Base-by-base conservation (phyloP, 2,888 invertebrate genomes). In the Drosophila formosana region DNA sequence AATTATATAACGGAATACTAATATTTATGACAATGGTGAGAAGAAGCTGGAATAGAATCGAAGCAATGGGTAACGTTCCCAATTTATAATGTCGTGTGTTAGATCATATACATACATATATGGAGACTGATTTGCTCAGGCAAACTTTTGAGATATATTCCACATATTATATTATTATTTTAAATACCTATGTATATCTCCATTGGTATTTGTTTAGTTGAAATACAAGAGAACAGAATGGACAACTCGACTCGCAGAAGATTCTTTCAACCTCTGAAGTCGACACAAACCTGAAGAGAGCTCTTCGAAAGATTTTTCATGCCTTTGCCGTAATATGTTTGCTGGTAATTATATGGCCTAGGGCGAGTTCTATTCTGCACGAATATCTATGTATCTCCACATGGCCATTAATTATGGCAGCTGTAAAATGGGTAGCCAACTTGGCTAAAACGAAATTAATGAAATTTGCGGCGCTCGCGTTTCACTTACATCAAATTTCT, bases 401-500 rank as follows among this genome's bases (percentile, higher is more conserved):
- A 63, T 63, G 68, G 61, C 70, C 64, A 79, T 82, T 83, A 82
- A 83, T 76, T 73, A 78, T 72, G 64, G 66, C 68, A 72, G 61
- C 75, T 75, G 62, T 50, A 53, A 53, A 62, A 55, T 49, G 58
- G 70, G 72, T 62, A 65, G 68, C 65, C 84, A 77, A 74, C 81
- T 67, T 50, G 39, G 82, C 68, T 61, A 56, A 64, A 74, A 1
- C 18, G 70, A 64, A 66, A 47, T 43, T 51, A 66, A 86, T 86
- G 76, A 85, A 82, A 82, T 78, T 69, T 61, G 71, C 73, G 53
- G 56, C 47, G 73, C 60, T 65, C 61, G 60, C 76, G 47, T 62
- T 82, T 74, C 62, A 67, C 74, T 78, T 80, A 71, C 70, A 82
- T 72, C 73, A 82, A 85, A 65, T 51, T 67, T 58, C 80, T 66